Base-by-base conservation (phyloP, 2,113 vertebrate genomes). In the Fulica atra region DNA sequence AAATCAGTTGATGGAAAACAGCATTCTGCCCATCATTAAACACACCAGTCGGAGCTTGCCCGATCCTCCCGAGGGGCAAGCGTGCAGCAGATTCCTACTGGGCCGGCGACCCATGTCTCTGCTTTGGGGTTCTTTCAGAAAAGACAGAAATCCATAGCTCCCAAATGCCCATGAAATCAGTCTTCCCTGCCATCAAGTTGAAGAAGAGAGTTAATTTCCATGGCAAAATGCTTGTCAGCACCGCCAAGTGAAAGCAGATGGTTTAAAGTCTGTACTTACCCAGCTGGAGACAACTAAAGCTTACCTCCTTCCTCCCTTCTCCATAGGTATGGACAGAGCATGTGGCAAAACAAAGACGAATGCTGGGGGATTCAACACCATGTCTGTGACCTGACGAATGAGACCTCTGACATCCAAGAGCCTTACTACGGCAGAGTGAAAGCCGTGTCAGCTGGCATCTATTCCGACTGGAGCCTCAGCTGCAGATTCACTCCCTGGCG, bases 311-410 rank as follows among this genome's bases (percentile, higher is more conserved):
- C 77, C 65, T 86, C 33, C 81, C 69, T 53, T 50, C 82, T 86
- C 42, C 86, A 12, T 5, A 98, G 98, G 13, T 98, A 98, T 44
- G 98, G 98, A 38, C 72, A 98, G 80, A 96, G 23, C 65, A 83
- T 24, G 0, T 98, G 98, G 98, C 97, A 88, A 85, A 97, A 95
- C 71, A 98, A 98, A 89, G 80, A 82, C 0, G 72, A 92, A 20
- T 98, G 98, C 44, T 98, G 97, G 97, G 97, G 96, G 11, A 98
- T 96, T 91, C 90, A 11, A 53, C 86, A 53, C n/a, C 53, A 4
- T 14, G 92, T 89, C 36, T 98, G 98, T 80, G 98, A 98, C 92
- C 96, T 98, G 20, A 98, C 98, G 1, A 87, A 92, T 2, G 98
- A 98, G 91, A 98, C 96, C 8, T 96, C 92, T n/a, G 79, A 94